A percentile compares a stretch with the other conserved stretches of the same genome.
Evolutionary conservation across 2,113 vertebrate genomes (phyloP).

Genomic region (Cebus imitator): DNA sequence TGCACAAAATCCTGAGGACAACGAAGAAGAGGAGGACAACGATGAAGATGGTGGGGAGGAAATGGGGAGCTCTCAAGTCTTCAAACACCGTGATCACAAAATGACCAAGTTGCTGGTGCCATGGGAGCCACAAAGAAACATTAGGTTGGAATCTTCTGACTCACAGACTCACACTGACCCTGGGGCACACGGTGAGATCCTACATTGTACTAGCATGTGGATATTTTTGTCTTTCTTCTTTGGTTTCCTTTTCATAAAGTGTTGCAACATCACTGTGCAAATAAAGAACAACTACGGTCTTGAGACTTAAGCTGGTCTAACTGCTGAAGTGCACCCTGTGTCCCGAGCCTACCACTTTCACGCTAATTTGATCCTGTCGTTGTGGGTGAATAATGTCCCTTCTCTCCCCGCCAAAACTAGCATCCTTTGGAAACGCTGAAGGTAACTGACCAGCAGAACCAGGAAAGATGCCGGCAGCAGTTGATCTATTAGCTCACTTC

Average conservation of each 20-base stretch:
- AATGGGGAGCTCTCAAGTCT: not conserved
- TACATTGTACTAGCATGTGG: fast-evolving
- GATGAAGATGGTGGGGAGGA: no score
- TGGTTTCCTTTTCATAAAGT: not conserved
- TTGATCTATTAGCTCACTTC: fast-evolving
- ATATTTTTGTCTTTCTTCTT: no score
- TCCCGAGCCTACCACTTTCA: not conserved
- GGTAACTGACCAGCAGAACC: fast-evolving
- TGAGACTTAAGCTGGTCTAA: not conserved
- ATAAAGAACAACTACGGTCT: not conserved
- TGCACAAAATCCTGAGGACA: not conserved
- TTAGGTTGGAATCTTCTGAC: no score
- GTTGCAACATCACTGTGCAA: not conserved
- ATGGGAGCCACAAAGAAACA: not conserved
- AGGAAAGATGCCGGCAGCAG: not conserved
- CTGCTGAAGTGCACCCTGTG: fast-evolving
- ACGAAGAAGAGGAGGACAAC: no score
- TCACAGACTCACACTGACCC: no score
- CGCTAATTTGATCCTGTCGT: fast-evolving
- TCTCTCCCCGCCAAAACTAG: fast-evolving
- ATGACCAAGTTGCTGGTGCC: fast-evolving
- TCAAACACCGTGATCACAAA: not conserved
- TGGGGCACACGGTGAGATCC: not conserved
- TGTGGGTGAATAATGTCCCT: fast-evolving
- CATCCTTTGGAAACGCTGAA: not conserved